Base-by-base conservation (phyloP, 2,888 invertebrate genomes). In the Alsophila aescularia region DNA sequence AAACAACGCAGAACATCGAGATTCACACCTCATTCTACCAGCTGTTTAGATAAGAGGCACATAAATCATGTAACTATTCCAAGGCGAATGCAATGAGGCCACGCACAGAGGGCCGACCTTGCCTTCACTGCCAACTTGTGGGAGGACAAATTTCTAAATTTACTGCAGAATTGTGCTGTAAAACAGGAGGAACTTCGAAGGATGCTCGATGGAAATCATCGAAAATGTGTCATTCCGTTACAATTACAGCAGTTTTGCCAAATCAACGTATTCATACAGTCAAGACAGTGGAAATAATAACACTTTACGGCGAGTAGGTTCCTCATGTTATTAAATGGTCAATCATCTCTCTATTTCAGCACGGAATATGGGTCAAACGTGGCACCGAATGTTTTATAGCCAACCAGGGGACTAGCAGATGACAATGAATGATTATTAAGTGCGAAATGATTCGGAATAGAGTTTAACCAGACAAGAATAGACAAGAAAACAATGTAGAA, bases 51-150 rank as follows among this genome's bases (percentile, higher is more conserved):
- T 83, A 85, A 82, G 76, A 81, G 77, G 69, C 72, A 79, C 75
- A 83, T 84, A 80, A 83, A 87, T 87, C 85, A 84, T 86, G 83
- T 85, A 87, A 87, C 86, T 87, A 88, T 90, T 90, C 81, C 90
- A 90, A 90, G 90, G 89, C 83, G 77, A 89, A 67, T 81, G 75
- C 83, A 87, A 84, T 85, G 86, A 87, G 88, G 90, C 80, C 88
- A 85, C 79, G 79, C 75, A 83, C 83, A 83, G 85, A 89, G 87
- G 89, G 84, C 72, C 77, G 83, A 79, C 88, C 88, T 88, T 88
- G 87, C 81, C 81, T 81, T 81, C 81, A 79, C 80, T 73, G 73
- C 70, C 77, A 72, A 71, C 71, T 81, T 62, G 81, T 81, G 77
- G 82, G 83, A 82, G 83, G 81, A 83, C 77, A 73, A 64, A 77